Conservation (phyloP, 2,888 invertebrate genomes). For the Drosophila nr. fundita region DNA sequence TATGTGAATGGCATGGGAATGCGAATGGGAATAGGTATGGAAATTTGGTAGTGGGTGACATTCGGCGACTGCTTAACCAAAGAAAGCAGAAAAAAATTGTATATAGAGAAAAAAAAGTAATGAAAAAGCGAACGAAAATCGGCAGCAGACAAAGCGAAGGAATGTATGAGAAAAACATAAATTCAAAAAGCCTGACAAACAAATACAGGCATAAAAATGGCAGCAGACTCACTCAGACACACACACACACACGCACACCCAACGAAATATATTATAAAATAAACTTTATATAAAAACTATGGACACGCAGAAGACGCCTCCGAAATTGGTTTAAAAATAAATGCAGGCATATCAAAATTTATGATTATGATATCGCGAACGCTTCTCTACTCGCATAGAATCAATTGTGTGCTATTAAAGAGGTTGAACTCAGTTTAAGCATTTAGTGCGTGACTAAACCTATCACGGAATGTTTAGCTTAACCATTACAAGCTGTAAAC, state of each 20-base stretch:
- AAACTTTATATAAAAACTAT: conserved; percentile 74
- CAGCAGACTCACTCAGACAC: conserved; percentile 29
- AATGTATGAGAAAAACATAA: conserved; percentile 77
- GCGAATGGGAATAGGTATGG: conserved; percentile 19
- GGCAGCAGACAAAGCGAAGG: conserved; percentile 66
- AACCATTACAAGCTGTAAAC: conserved; percentile 53
- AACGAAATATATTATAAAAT: conserved; percentile 51
- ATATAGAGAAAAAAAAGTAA: conserved; percentile 36
- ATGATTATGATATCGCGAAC: conserved; percentile 62
- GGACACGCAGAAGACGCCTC: conserved; percentile 25
- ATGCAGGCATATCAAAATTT: conserved; percentile 67
- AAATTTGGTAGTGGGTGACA: conserved; percentile 36
- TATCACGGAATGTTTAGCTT: conserved; percentile 56
- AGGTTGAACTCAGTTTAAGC: conserved; percentile 15
- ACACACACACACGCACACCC: conserved; percentile 9
- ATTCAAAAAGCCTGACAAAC: conserved; percentile 75
- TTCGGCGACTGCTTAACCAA: conserved; percentile 25
- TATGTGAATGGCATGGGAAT: conserved; percentile 17
- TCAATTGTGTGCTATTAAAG: conserved; percentile 53
- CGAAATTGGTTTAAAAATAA: conserved; percentile 78
- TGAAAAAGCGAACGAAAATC: conserved; percentile 57
- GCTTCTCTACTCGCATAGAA: conserved; percentile 18
- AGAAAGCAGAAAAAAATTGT: conserved; percentile 25
- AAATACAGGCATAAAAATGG: conserved; percentile 61
- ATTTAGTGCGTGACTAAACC: conserved; percentile 42